phyloP scores from a whole-genome alignment of 2,113 vertebrate genomes.

The Periophthalmus modestus region DNA sequence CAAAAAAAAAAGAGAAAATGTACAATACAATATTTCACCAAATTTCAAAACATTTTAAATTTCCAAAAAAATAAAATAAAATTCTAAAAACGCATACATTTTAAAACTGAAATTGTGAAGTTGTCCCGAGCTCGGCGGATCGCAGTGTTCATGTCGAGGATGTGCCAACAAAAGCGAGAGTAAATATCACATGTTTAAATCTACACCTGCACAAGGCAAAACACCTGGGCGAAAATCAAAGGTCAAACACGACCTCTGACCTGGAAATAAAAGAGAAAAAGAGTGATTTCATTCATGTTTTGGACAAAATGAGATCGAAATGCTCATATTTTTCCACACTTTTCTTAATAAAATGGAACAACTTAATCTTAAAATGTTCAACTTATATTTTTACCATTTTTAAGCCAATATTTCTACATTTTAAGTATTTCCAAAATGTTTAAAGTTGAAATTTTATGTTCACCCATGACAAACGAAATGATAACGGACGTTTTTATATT shows the following conservation, averaged over 20 bases:
- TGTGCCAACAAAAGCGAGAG: background rate
- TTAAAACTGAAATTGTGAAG: background rate
- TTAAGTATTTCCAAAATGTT: background rate
- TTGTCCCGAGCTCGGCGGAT: background rate
- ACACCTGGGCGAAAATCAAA: background rate
- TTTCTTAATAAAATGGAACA: too few species aligned
- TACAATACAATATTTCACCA: background rate
- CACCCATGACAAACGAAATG: too few species aligned
- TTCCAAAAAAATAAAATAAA: background rate
- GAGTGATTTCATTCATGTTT: too few species aligned
- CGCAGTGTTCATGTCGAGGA: background rate
- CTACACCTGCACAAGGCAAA: conserved; percentile 9
- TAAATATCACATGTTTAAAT: conserved; percentile 4
- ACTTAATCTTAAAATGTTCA: too few species aligned
- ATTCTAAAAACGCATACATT: background rate
- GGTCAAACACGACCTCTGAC: background rate
- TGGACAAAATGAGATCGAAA: too few species aligned
- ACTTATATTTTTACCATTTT: too few species aligned
- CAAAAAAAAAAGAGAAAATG: background rate
- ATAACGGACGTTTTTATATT: too few species aligned
- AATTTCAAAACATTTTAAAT: background rate
- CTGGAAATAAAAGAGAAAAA: background rate
- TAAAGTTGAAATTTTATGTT: too few species aligned
- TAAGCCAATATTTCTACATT: background rate
- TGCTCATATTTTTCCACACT: background rate